phyloP scores from a whole-genome alignment of 2,113 vertebrate species.

The Eira barbara region DNA sequence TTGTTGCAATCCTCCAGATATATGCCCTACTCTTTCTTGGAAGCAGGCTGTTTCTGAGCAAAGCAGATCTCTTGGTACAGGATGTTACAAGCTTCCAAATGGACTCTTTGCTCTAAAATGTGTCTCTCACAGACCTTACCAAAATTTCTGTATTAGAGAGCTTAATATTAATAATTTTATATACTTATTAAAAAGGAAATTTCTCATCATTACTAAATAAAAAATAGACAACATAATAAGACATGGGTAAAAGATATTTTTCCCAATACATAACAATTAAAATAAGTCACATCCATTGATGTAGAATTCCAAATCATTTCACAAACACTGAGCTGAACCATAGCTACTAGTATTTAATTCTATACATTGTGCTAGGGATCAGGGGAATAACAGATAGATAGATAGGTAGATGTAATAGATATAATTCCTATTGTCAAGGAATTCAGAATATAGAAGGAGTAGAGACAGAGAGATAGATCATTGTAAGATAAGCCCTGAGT shows the following conservation, averaged over 20 bases:
- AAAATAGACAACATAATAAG: background rate
- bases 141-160: background rate
- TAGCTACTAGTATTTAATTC: background rate
- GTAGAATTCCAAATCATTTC: background rate
- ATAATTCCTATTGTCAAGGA: background rate
- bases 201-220: background rate
- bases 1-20: background rate
- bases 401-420: background rate
- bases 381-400: background rate
- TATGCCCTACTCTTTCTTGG: background rate
- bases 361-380: background rate
- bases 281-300: background rate
- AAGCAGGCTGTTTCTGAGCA: background rate
- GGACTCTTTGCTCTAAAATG: background rate
- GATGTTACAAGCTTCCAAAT: background rate
- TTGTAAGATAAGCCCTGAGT: background rate
- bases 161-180: background rate
- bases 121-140: background rate
- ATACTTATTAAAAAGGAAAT: background rate
- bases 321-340: background rate
- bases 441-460: background rate
- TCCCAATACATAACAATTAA: background rate
- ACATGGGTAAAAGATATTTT: background rate
- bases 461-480: background rate
- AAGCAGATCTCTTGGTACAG: background rate